These are phyloP conservation scores for Notocelia uddmanniana DNA, from an alignment of 2,888 invertebrate species.

Conservation along the genomic window DNA sequence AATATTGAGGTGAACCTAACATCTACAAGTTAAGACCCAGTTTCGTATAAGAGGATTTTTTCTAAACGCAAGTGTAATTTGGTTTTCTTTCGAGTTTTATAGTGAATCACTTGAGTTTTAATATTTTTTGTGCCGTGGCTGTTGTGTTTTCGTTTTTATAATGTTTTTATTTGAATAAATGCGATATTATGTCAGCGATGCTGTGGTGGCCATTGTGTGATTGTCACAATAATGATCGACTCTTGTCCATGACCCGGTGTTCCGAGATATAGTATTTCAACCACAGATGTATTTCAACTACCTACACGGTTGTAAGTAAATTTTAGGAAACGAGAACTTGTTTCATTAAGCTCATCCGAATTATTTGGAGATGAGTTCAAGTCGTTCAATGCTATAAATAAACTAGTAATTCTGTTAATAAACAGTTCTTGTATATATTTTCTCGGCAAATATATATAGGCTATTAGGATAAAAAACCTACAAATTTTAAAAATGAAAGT, in stretches of 20 bases:
- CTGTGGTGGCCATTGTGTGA: slow-evolving; percentile 38
- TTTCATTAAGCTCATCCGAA: neutral
- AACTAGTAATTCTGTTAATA: neutral
- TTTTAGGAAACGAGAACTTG: neutral
- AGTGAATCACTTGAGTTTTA: slow-evolving; percentile 45
- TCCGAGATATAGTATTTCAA: slow-evolving; percentile 7
- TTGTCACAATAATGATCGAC: slow-evolving; percentile 38
- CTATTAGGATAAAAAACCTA: neutral
- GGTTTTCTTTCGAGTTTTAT: slow-evolving; percentile 36
- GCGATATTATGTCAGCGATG: slow-evolving; percentile 44
- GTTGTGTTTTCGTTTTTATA: slow-evolving; percentile 44
- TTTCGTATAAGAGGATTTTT: neutral
- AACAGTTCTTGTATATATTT: neutral
- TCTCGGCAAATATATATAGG: neutral
- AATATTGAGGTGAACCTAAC: neutral
- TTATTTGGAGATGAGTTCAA: neutral
- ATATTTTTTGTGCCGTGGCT: slow-evolving; percentile 42
- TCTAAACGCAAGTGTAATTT: neutral
- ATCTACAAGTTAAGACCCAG: neutral
- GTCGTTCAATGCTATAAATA: neutral
- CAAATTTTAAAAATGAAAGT: neutral
- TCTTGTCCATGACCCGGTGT: slow-evolving; percentile 39
- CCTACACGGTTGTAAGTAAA: neutral
- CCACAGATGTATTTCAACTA: slow-evolving; percentile 8
- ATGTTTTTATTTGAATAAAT: slow-evolving; percentile 45